These are phyloP conservation scores for Spinus pinus DNA, from an alignment of 2,797 vertebrate genomes.

Conservation along the genomic window DNA sequence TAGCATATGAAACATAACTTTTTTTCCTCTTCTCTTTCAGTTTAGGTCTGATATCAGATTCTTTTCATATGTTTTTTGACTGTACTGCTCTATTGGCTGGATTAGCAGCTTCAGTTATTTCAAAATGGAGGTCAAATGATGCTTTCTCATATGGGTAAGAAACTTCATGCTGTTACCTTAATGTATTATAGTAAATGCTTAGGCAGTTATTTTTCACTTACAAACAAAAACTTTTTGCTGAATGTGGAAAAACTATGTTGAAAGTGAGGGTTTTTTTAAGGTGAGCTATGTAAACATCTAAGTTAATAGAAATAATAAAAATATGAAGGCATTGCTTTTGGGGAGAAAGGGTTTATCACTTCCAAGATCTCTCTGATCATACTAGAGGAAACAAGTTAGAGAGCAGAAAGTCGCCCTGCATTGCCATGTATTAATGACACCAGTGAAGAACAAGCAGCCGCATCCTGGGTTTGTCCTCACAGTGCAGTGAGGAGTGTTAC, in stretches of 20 bases:
- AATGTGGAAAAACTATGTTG: background rate
- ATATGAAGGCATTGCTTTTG: background rate
- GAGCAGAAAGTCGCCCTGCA: background rate
- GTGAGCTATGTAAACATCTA: background rate
- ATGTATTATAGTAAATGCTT: background rate
- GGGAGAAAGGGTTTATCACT: background rate
- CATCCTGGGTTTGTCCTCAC: background rate
- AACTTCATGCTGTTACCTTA: background rate
- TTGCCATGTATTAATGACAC: fast-evolving
- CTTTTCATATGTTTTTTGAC: slow-evolving; percentile 99
- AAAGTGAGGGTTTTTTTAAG: background rate
- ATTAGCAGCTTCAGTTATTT: slow-evolving; percentile 96
- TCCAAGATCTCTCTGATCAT: background rate
- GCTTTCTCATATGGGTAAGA: slow-evolving; percentile 96
- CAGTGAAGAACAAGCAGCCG: background rate
- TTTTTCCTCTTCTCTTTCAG: slow-evolving; percentile 76
- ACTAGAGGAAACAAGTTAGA: background rate
- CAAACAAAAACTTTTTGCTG: background rate
- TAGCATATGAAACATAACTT: background rate
- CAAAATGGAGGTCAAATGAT: slow-evolving; percentile 96
- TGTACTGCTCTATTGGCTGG: slow-evolving; percentile 96
- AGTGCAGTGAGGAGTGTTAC: fast-evolving
- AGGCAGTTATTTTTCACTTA: background rate
- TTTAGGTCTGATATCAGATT: slow-evolving; percentile 97
- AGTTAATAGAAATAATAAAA: background rate